Conservation (phyloP, 2,888 invertebrate species). For the Drosophila borealis region DNA sequence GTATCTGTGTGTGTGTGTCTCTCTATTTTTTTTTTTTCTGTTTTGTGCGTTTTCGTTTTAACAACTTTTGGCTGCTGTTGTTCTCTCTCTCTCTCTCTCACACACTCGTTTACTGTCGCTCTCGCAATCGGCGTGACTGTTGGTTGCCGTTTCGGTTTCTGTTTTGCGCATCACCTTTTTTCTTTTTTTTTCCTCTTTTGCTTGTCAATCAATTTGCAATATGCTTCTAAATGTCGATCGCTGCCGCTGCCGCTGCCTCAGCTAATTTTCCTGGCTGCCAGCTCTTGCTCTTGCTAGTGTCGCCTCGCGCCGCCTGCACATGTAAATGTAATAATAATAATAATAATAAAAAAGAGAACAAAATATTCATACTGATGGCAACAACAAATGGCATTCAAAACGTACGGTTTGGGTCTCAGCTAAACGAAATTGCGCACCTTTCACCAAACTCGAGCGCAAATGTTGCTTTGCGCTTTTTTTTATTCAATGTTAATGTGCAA, state of each 20-base stretch:
- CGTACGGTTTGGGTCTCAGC: slow-evolving; percentile 55
- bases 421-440: slow-evolving; percentile 65
- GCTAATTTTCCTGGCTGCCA: slow-evolving; percentile 36
- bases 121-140: slow-evolving; percentile 36
- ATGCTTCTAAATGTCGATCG: slow-evolving; percentile 48
- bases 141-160: slow-evolving; percentile 36
- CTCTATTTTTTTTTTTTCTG: slow-evolving; percentile 11
- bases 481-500: slow-evolving; percentile 19
- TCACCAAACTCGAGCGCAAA: slow-evolving; percentile 30
- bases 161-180: slow-evolving; percentile 52
- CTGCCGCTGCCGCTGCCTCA: slow-evolving; percentile 44
- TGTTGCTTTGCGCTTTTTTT: not conserved
- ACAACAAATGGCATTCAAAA: slow-evolving; percentile 48
- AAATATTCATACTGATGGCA: slow-evolving; percentile 43
- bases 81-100: slow-evolving; percentile 34
- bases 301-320: slow-evolving; percentile 50
- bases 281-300: slow-evolving; percentile 28
- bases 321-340: slow-evolving; percentile 51
- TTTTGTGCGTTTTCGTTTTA: slow-evolving; percentile 56
- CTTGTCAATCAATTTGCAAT: slow-evolving; percentile 64
- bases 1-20: slow-evolving; percentile 4
- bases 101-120: slow-evolving; percentile 18
- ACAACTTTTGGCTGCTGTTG: slow-evolving; percentile 54
- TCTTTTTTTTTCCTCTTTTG: slow-evolving; percentile 19
- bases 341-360: slow-evolving; percentile 14